Evolutionary conservation across 1,140 invertebrate species (phyloP), one percentile per base, ranked within the genome.

Genomic region (Vanessa atalanta): DNA sequence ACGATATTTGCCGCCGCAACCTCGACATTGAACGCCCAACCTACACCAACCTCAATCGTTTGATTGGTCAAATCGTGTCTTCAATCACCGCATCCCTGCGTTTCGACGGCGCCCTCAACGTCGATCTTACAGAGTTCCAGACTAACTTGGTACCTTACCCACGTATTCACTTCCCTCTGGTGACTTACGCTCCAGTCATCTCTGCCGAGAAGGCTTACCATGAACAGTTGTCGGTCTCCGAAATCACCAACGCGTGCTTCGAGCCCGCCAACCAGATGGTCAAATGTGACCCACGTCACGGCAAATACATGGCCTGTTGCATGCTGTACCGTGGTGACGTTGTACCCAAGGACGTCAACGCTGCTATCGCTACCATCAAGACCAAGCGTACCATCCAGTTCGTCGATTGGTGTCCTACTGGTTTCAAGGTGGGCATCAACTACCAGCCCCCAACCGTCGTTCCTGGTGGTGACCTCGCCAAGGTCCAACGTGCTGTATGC

Each of bases 191-290:
- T 13, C 97, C 97, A 9, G 96, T 97, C 82, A 96, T 97, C 87
- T 96, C 96, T 0, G 95, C 96, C 66, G 97, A 97, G 87, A 97
- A 97, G 93, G 96, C 97, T n/a, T 96, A 97, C 93, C 96, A 97
- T 88, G 96, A 97, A 87, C 95, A 96, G 83, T 92, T 97, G 73
- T 96, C 95, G 11, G 96, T 98, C n/a, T 95, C 96, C 47, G 97
- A 98, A 88, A 97, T 98, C 84, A 98, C 97, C 83, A 97, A 96
- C 88, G 95, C 96, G n/a, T 97, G 96, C 91, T 98, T 98, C 91
- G 97, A 98, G 89, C 96, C 97, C 50, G 95, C 95, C 82, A 98
- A 97, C 93, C 97, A 98, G 94, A 97, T 98, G 97, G 97, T 98
- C n/a, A 98, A 98, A 90, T 98, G 97, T 90, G 97, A 98, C 88